Percentiles rank a stretch among this genome's conserved stretches.
phyloP scores from a whole-genome alignment of 2,113 vertebrate species.

The Otis tarda region DNA sequence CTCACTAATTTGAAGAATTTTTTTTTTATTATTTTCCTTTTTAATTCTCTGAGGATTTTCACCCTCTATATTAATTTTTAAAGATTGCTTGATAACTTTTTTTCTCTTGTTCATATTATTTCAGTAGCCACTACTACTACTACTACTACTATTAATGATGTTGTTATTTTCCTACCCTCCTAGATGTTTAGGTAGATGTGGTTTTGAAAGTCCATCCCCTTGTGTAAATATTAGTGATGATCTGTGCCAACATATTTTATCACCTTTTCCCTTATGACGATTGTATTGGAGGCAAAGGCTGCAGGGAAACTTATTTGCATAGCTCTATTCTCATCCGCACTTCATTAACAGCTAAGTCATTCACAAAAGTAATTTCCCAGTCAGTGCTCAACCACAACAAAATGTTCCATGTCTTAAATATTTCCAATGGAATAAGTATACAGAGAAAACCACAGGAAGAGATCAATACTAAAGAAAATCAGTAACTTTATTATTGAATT shows the following conservation, averaged over 20 bases:
- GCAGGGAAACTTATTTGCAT: not conserved
- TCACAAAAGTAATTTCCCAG: constrained; percentile 13
- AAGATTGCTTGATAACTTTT: not conserved
- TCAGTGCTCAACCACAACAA: not conserved
- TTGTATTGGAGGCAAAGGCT: not conserved
- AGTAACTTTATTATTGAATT: not conserved
- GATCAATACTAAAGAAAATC: constrained; percentile 20
- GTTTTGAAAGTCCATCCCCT: not conserved
- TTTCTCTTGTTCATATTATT: not conserved
- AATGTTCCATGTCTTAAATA: not conserved
- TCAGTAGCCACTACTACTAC: not conserved
- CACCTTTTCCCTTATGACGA: not conserved
- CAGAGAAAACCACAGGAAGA: constrained; percentile 37
- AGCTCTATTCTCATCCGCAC: not conserved
- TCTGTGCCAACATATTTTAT: not conserved
- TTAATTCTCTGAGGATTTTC: not conserved
- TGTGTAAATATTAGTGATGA: not conserved
- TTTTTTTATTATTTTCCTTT: not conserved
- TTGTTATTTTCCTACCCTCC: not conserved
- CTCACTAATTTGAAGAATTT: not conserved
- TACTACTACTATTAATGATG: not conserved
- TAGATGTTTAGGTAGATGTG: not conserved
- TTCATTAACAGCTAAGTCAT: constrained; percentile 8
- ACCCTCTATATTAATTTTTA: not conserved
- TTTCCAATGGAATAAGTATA: constrained; percentile 26